Conservation (phyloP, 2,888 invertebrate species). For the Dynastes maya region DNA sequence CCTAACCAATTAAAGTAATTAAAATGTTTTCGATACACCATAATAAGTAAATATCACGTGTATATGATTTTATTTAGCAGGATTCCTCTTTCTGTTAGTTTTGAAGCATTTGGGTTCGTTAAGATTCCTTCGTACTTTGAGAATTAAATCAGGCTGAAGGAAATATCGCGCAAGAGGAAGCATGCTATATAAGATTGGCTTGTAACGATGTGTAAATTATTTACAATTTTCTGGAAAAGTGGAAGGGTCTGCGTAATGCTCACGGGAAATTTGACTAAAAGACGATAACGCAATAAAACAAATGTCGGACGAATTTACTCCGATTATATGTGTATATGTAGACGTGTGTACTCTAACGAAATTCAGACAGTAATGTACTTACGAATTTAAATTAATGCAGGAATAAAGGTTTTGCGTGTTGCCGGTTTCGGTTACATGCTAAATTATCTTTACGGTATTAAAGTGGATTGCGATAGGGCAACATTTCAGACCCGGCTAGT, state of each 20-base stretch:
- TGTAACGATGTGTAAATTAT: conserved; percentile 24
- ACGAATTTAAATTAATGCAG: conserved; percentile 26
- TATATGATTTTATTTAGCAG: no score
- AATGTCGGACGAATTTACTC: conserved; percentile 6
- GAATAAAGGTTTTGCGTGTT: conserved; percentile 6
- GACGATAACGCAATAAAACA: conserved; percentile 20
- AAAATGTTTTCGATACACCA: no score
- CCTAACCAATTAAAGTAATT: no score
- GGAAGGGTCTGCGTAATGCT: neutral
- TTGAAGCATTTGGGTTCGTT: no score
- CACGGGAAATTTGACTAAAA: conserved; percentile 17
- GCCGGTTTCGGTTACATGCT: conserved; percentile 1
- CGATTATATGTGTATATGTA: no score
- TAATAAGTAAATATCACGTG: no score
- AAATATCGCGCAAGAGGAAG: neutral
- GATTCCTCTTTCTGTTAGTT: no score
- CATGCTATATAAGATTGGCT: neutral
- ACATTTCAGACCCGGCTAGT: no score
- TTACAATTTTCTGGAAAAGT: conserved; percentile 22
- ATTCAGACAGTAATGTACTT: neutral
- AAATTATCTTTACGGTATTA: neutral
- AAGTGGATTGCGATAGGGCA: no score
- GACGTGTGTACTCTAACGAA: neutral
- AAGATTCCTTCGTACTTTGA: neutral
- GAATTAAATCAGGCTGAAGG: neutral